Conservation (phyloP, 2,113 vertebrate species). For the Aepyceros melampus region DNA sequence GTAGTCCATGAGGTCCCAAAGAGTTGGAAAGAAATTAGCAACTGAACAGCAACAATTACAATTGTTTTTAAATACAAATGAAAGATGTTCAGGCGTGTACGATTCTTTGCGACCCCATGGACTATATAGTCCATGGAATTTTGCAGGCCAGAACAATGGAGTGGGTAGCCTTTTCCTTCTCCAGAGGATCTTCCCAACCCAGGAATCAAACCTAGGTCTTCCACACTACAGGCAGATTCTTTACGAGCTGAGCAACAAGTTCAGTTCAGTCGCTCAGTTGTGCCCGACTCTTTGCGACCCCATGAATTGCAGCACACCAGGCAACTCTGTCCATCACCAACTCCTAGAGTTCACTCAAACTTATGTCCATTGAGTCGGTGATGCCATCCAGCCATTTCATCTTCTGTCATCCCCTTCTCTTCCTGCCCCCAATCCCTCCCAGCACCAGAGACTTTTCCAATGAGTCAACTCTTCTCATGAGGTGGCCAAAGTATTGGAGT, state of each 20-base stretch:
- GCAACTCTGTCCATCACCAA: too few relatives aligned
- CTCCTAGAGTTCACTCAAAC: too few relatives aligned
- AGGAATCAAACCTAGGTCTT: background rate
- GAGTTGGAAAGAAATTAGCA: background rate
- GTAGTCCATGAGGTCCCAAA: background rate
- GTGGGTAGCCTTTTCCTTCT: background rate
- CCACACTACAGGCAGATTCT: background rate
- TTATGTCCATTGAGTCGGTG: rapidly evolving
- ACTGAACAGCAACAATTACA: background rate
- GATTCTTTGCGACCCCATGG: background rate
- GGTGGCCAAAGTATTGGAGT: too few relatives aligned
- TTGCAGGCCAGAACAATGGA: background rate
- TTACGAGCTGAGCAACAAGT: background rate
- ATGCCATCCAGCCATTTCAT: too few relatives aligned
- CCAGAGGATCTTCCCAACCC: background rate
- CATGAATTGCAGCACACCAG: too few relatives aligned
- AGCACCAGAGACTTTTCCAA: too few relatives aligned
- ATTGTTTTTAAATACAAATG: background rate
- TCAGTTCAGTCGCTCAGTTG: too few relatives aligned
- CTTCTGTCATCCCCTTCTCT: rapidly evolving
- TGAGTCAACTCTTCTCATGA: too few relatives aligned
- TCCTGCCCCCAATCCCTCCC: too few relatives aligned
- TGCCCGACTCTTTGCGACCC: too few relatives aligned
- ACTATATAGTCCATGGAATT: background rate
- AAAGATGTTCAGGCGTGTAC: background rate